Base-by-base conservation (phyloP, 2,888 invertebrate genomes). In the Protula sp. region DNA sequence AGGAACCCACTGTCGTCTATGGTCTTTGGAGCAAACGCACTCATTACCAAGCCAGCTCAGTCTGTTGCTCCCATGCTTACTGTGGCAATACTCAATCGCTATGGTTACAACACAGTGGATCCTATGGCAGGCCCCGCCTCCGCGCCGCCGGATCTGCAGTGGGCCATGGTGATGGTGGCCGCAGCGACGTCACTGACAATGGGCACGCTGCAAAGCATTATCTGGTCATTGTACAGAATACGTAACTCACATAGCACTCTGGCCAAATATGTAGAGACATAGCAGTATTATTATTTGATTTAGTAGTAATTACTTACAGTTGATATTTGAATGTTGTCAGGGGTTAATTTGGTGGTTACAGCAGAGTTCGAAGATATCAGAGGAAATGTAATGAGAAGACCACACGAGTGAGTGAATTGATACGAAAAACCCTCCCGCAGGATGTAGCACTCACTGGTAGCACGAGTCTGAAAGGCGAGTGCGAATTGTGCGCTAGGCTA, bases 1-100 rank as follows among this genome's bases (percentile, higher is more conserved):
- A 79, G 79, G n/a, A 72, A 72, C 56, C 78, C 77, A 0, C 67
- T 77, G 24, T 74, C 78, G 0, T 76, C 78, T 2, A 74, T 77
- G 73, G 70, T 79, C 27, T 79, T 70, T 67, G 79, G 77, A 9
- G 72, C 71, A 3, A 79, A 79, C 60, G 78, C 79, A 3, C 65
- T 79, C 26, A 64, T 79, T 30, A 73, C 74, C 3, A 79, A 79
- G 56, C 78, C 79, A 19, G 76, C 78, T 30, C 67, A 68, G n/a
- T 79, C 78, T 3, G 52, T 79, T 19, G 68, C 75, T 1, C 79
- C 80, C 0, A 78, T 80, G 76, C 29, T 80, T 24, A 68, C 72
- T 0, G 74, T 76, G 9, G 67, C 64, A 47, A 68, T 80, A 26
- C 66, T 80, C 29, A 77, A 76, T 59, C 47, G 50, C 26, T 72